Evolutionary conservation across 2,888 invertebrate genomes (phyloP).

Genomic region (Drosophila mettleri): DNA sequence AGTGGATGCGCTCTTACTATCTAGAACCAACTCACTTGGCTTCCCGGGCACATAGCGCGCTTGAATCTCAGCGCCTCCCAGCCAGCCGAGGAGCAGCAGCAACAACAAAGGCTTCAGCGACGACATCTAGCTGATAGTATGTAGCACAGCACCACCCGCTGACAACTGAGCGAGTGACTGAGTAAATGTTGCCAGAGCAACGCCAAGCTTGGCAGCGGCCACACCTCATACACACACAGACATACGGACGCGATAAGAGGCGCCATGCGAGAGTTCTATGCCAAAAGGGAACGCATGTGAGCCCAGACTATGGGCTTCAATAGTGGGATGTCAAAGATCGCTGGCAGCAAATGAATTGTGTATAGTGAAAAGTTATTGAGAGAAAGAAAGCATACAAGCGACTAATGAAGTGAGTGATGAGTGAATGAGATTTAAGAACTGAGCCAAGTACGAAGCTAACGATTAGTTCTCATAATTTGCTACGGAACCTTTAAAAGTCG

Average conservation of each 20-base stretch:
- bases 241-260: conserved; percentile 45
- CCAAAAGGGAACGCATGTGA: conserved; percentile 16
- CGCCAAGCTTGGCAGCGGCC: conserved; percentile 26
- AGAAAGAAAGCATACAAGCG: neutral
- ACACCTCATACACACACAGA: conserved; percentile 13
- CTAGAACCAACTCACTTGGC: conserved; percentile 52
- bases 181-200: conserved; percentile 28
- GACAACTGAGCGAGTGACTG: conserved; percentile 44
- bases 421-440: too few relatives aligned
- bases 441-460: too few relatives aligned
- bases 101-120: conserved; percentile 32
- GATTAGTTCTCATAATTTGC: too few relatives aligned
- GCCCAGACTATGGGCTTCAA: conserved; percentile 7
- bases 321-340: conserved; percentile 22
- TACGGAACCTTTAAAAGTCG: too few relatives aligned
- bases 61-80: conserved; percentile 21
- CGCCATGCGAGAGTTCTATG: conserved; percentile 19
- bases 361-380: neutral
- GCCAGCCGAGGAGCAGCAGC: conserved; percentile 25
- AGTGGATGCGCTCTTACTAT: neutral
- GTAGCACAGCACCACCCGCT: conserved; percentile 20
- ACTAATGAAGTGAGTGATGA: neutral
- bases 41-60: conserved; percentile 39
- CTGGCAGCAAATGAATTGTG: neutral
- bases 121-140: conserved; percentile 36